A percentile compares a stretch with the other conserved stretches of the same genome.
Evolutionary conservation across 2,113 vertebrate genomes (phyloP).

Genomic region (Columbina picui): DNA sequence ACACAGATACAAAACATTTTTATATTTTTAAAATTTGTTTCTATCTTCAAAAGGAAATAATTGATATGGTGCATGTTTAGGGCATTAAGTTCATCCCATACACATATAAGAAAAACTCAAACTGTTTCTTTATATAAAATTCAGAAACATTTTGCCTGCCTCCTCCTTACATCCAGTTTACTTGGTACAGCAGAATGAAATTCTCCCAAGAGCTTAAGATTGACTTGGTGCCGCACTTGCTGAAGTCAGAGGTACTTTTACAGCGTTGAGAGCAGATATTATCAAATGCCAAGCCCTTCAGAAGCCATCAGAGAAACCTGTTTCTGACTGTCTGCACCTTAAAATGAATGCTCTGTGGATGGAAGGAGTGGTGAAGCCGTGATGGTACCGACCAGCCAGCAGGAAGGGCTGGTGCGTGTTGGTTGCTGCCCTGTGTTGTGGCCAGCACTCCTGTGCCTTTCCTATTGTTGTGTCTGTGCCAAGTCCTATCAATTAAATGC

Average conservation of each 20-base stretch:
- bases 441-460: background rate
- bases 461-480: background rate
- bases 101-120: background rate
- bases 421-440: background rate
- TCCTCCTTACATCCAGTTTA: background rate
- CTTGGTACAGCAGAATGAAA: background rate
- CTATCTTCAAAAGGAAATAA: background rate
- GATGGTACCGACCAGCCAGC: background rate
- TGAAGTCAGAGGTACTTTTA: background rate
- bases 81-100: background rate
- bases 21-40: background rate
- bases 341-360: background rate
- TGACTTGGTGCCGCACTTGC: background rate
- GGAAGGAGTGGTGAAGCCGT: background rate
- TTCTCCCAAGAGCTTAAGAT: background rate
- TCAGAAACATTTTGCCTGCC: background rate
- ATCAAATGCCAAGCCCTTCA: background rate
- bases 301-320: background rate
- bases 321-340: background rate
- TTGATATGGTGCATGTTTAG: background rate
- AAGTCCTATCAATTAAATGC: background rate
- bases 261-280: background rate
- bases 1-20: background rate
- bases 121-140: background rate
- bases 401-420: background rate